Base-by-base conservation (phyloP, 2,113 vertebrate species). In the Peromyscus leucopus region DNA sequence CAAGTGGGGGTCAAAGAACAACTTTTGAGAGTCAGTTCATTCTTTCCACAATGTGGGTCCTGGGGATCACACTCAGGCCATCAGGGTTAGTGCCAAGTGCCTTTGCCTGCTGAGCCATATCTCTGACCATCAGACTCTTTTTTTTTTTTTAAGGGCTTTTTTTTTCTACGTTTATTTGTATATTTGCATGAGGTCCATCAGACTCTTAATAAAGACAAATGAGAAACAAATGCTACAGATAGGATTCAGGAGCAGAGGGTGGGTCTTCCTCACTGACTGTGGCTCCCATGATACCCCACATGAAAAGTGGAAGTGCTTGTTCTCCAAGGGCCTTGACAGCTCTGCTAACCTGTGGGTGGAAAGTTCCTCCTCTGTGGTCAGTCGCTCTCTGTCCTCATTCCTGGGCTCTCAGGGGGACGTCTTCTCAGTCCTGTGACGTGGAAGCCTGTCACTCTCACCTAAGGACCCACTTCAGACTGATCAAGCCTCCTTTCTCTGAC, bases 351-450 rank as follows among this genome's bases (percentile, higher is more conserved):
- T 51, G 26, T 6, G 61, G 36, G 11, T 21, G 6, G 28, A 42
- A 69, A 72, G 24, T 94, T 96, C 89, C 75, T 67, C 59, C 33
- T 82, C 19, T 69, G 75, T 69, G 89, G 93, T 72, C 76, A 59
- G 59, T 31, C 4, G 39, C 21, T 26, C 28, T 36, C 59, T 79
- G 28, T 17, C n/a, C 28, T 86, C 48, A 13, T 59, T 28, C 85
- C 85, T 17, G 28, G 36, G 15, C 61, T 79, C 46, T 39, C 51
- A 7, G 55, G 26, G n/a, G 28, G 55, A 59, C n/a, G 1, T n/a
- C 51, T 12, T 83, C 69, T 51, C 79, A 51, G 57, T n/a, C 33
- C 42, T 39, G 57, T n/a, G 31, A 65, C 55, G 76, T 11, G 11
- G 46, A n/a, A 36, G 80, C 12, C 39, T 71, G 3, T 19, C 57